A percentile compares a stretch with the other conserved stretches of the same genome.
These are phyloP conservation scores for Eospalax fontanierii DNA, from an alignment of 2,797 vertebrate species.

Conservation along the genomic window DNA sequence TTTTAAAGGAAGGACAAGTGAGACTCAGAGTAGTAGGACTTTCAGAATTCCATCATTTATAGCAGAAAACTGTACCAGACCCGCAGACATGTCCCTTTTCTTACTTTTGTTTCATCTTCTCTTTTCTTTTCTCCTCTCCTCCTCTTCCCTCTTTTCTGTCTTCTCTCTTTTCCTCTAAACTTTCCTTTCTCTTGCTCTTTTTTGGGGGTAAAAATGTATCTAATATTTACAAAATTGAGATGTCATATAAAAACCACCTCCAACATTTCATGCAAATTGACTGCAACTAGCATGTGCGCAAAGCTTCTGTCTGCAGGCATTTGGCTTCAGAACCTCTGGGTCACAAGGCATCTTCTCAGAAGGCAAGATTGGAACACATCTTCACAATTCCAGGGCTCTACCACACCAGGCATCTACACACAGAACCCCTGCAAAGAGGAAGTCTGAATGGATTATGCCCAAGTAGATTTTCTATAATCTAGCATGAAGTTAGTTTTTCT, in stretches of 20 bases:
- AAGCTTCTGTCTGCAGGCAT: neutral
- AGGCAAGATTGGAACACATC: neutral
- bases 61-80: neutral
- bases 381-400: neutral
- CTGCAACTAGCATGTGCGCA: too few relatives aligned
- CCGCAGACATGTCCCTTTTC: neutral
- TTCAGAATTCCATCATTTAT: neutral
- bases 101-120: too few relatives aligned
- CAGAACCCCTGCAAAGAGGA: neutral
- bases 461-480: neutral
- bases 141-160: neutral
- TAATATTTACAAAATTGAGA: neutral
- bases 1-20: neutral
- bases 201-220: neutral
- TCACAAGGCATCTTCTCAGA: neutral
- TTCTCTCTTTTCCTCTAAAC: neutral
- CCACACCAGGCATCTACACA: neutral
- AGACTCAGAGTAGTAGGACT: neutral
- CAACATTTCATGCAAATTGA: neutral
- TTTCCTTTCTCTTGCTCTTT: neutral
- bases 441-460: too few relatives aligned
- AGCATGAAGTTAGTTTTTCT: neutral
- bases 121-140: fast-evolving
- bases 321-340: too few relatives aligned
- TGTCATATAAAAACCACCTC: neutral